Evolutionary conservation across 2,113 vertebrate species (phyloP), one percentile per base, ranked within the genome.

Genomic region (Nothobranchius kuhntae): DNA sequence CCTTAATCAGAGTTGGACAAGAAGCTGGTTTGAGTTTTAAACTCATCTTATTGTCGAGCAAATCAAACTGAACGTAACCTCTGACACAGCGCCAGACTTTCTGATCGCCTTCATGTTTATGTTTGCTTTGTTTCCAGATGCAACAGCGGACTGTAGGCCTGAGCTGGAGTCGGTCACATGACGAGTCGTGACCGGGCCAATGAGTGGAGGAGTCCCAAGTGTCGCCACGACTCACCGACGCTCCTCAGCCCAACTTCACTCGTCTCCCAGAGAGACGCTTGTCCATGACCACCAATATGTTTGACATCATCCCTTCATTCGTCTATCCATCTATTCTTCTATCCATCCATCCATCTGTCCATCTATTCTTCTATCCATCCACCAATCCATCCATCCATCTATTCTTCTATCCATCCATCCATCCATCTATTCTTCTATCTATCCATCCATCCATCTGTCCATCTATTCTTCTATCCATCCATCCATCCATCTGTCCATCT

Each of bases 171-270:
- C 66, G 13, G 69, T n/a, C 42, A 68, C 7, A 2, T 10, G 21
- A 51, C n/a, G n/a, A 21, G 48, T 51, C 48, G 61, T 71, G 66
- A 68, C 54, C 68, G 75, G 59, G 65, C 68, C 61, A 65, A 7
- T 13, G 48, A 4, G 11, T 80, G 58, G 66, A 80, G 65, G 69
- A 65, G 65, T 58, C 40, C 68, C 2, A 45, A 17, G 72, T 21
- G 3, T 26, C 44, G 35, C 65, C 21, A 61, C 44, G 30, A 30
- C 30, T 30, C 30, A 30, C 30, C 30, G 30, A 30, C 0, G 65
- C 56, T 51, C 42, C 56, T 26, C 68, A 72, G 44, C 65, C 21
- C 60, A 69, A 60, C 46, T 65, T 48, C 30, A 53, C 60, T 64
- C 66, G 50, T 63, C 71, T 78, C 9, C 64, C 17, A 21, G 42